Conservation (phyloP, 37 sponge, comb jelly and placozoan species). For the Trichoplax adhaerens region DNA sequence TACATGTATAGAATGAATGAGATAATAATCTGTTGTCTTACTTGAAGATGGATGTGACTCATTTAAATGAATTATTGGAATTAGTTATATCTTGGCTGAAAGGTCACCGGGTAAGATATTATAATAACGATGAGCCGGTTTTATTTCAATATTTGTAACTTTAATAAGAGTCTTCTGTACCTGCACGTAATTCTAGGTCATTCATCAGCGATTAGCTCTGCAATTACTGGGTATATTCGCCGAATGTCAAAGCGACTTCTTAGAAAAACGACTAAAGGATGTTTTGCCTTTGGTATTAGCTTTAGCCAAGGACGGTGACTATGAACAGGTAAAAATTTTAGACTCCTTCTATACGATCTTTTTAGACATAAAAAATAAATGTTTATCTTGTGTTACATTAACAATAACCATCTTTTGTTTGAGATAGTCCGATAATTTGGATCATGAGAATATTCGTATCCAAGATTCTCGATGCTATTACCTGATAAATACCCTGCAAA, state of each 20-base stretch:
- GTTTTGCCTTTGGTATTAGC: slow-evolving; percentile 24
- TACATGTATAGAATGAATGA: background rate
- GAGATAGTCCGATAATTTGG: too few relatives aligned
- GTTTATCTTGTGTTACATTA: too few relatives aligned
- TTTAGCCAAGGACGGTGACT: too few relatives aligned
- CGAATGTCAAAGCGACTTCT: slow-evolving; percentile 30
- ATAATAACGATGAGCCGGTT: background rate
- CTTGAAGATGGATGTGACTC: slow-evolving; percentile 14
- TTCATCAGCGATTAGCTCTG: slow-evolving; percentile 41
- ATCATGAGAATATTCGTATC: too few relatives aligned
- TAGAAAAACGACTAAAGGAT: slow-evolving; percentile 23
- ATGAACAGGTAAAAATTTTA: too few relatives aligned
- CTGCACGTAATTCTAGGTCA: slow-evolving; percentile 17
- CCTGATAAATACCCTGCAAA: too few relatives aligned
- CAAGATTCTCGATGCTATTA: too few relatives aligned
- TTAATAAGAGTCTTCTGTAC: too few relatives aligned
- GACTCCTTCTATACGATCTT: too few relatives aligned
- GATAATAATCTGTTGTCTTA: background rate
- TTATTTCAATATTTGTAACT: background rate
- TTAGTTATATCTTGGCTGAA: slow-evolving; percentile 14
- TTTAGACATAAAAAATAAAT: too few relatives aligned
- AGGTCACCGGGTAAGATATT: slow-evolving; percentile 3
- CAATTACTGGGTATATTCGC: slow-evolving; percentile 36
- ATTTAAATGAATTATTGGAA: slow-evolving; percentile 8
- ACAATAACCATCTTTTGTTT: too few relatives aligned